phyloP scores from a whole-genome alignment of 2,113 vertebrate species.

The Polyodon spathula region DNA sequence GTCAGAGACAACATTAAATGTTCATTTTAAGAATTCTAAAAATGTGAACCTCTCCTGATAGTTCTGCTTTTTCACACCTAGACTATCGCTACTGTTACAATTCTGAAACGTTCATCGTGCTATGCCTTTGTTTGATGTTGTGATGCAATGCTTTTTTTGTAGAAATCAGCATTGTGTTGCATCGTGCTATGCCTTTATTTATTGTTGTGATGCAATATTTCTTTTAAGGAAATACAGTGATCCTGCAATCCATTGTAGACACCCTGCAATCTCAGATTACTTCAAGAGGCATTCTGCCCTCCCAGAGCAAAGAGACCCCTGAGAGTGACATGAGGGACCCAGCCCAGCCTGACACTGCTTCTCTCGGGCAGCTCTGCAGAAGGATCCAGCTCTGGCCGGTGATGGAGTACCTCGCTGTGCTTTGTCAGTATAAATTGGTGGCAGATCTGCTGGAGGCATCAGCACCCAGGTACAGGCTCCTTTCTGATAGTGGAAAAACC shows the following conservation, averaged over 20 bases:
- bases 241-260: conserved; percentile 60
- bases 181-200: neutral
- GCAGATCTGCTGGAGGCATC: conserved; percentile 58
- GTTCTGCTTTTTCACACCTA: too few species aligned
- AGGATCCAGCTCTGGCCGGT: conserved; percentile 79
- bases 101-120: too few species aligned
- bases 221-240: conserved; percentile 52
- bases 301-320: conserved; percentile 23
- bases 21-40: too few species aligned
- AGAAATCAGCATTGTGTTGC: neutral
- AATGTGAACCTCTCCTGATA: too few species aligned
- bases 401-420: conserved; percentile 69
- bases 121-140: too few species aligned
- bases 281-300: conserved; percentile 53
- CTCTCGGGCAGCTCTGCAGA: conserved; percentile 62
- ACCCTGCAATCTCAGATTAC: conserved; percentile 57
- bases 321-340: conserved; percentile 24
- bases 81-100: too few species aligned
- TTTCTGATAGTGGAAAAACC: neutral
- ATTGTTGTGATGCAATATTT: neutral
- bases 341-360: conserved; percentile 32
- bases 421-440: conserved; percentile 79
- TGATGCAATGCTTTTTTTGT: too few species aligned
- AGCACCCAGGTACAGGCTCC: conserved; percentile 39
- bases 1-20: too few species aligned